phyloP scores from a whole-genome alignment of 2,888 invertebrate species.

The Nipponacmea schrenckii region DNA sequence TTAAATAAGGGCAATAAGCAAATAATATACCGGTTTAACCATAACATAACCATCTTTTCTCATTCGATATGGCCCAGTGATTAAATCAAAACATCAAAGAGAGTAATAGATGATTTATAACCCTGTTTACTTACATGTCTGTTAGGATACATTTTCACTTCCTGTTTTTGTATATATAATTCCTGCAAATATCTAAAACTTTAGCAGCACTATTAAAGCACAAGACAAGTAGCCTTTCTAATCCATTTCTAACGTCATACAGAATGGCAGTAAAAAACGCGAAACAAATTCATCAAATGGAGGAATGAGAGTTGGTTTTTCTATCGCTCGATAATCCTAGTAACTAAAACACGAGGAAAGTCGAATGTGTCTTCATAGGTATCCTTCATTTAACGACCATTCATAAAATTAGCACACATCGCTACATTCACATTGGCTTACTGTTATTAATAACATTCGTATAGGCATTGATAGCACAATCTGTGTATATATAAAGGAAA shows the following conservation, averaged over 20 bases:
- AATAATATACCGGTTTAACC: too few relatives aligned
- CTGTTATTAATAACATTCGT: not conserved
- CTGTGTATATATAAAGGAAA: not conserved
- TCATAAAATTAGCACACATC: constrained; percentile 7
- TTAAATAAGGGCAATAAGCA: not conserved
- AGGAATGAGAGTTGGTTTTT: constrained; percentile 1
- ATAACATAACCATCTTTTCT: not conserved
- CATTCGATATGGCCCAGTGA: not conserved
- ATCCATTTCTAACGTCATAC: too few relatives aligned
- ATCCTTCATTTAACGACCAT: constrained; percentile 5
- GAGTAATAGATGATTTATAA: not conserved
- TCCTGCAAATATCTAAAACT: too few relatives aligned
- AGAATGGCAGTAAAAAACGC: not conserved
- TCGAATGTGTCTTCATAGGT: constrained; percentile 1
- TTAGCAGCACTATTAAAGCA: too few relatives aligned
- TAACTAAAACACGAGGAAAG: not conserved
- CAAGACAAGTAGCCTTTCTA: too few relatives aligned
- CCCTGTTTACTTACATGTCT: not conserved
- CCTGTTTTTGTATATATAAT: too few relatives aligned
- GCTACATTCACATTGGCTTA: not conserved
- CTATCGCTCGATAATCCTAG: not conserved
- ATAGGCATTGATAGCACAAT: not conserved
- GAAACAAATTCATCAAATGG: not conserved
- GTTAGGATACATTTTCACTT: not conserved
- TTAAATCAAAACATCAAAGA: constrained; percentile 1